Evolutionary conservation across 2,888 invertebrate species (phyloP).

Genomic region (Mesorhabditis belari): DNA sequence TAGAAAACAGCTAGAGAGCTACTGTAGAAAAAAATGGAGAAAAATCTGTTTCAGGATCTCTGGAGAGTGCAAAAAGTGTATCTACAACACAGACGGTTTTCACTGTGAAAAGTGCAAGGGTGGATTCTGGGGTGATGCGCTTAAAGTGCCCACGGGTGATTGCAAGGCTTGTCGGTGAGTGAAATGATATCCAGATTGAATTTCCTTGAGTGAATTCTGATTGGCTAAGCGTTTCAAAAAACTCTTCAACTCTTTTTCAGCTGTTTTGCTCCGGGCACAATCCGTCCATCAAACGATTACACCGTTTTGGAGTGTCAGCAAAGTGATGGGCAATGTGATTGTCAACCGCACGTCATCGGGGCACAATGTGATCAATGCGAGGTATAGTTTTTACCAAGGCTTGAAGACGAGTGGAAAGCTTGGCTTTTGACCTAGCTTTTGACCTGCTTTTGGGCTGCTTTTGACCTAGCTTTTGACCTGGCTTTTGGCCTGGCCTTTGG

Average conservation of each 20-base stretch:
- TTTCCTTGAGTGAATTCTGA: too few relatives aligned
- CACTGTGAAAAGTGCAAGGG: slow-evolving; percentile 85
- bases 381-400: slow-evolving; percentile 6
- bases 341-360: slow-evolving; percentile 55
- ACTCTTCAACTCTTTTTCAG: too few relatives aligned
- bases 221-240: slow-evolving; percentile 56
- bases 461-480: too few relatives aligned
- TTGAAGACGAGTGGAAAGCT: too few relatives aligned
- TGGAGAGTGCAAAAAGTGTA: slow-evolving; percentile 91
- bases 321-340: slow-evolving; percentile 55
- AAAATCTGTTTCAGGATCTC: slow-evolving; percentile 59
- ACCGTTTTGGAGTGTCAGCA: slow-evolving; percentile 51
- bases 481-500: too few relatives aligned
- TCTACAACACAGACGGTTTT: slow-evolving; percentile 83
- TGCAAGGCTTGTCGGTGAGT: slow-evolving; percentile 53
- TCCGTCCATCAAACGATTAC: slow-evolving; percentile 44
- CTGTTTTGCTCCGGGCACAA: slow-evolving; percentile 77
- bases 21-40: not conserved
- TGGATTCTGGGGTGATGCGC: slow-evolving; percentile 87
- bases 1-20: too few relatives aligned
- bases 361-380: slow-evolving; percentile 54
- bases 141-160: slow-evolving; percentile 76
- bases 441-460: too few relatives aligned
- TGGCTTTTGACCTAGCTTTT: too few relatives aligned
- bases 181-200: not conserved